Evolutionary conservation across 2,797 vertebrate species (phyloP).

Genomic region (Sorex maritimensis): DNA sequence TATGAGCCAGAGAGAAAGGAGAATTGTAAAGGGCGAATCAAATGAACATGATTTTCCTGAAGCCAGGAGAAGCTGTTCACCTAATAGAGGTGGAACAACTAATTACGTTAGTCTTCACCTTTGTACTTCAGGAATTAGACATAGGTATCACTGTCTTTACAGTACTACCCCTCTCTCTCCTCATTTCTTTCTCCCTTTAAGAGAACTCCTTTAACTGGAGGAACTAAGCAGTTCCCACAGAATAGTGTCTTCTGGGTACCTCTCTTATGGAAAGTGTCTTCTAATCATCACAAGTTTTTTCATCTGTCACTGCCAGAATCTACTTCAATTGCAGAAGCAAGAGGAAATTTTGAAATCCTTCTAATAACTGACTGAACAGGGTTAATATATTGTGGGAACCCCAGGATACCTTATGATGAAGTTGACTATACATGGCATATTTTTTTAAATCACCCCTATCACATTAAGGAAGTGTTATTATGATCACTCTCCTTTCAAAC

Average conservation of each 20-base stretch:
- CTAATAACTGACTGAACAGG: background rate
- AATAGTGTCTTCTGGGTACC: background rate
- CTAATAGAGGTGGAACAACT: background rate
- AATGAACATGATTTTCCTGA: background rate
- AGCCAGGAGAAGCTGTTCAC: background rate
- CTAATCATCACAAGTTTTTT: background rate
- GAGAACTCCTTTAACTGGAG: background rate
- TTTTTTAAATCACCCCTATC: slow-evolving; percentile 23
- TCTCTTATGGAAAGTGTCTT: background rate
- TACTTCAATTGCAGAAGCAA: background rate
- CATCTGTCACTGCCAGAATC: background rate
- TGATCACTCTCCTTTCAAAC: background rate
- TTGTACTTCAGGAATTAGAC: background rate
- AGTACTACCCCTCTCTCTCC: background rate
- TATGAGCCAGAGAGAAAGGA: background rate
- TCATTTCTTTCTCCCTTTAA: background rate
- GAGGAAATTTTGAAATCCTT: background rate
- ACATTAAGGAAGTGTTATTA: background rate
- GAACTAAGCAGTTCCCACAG: background rate
- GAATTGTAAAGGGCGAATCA: background rate
- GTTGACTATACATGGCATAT: background rate
- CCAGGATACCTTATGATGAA: background rate
- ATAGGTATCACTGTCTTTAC: background rate
- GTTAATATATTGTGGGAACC: background rate
- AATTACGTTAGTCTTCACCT: background rate